These are phyloP conservation scores for Ctenopoma kingsleyae DNA, from an alignment of 2,797 vertebrate genomes.

Conservation along the genomic window DNA sequence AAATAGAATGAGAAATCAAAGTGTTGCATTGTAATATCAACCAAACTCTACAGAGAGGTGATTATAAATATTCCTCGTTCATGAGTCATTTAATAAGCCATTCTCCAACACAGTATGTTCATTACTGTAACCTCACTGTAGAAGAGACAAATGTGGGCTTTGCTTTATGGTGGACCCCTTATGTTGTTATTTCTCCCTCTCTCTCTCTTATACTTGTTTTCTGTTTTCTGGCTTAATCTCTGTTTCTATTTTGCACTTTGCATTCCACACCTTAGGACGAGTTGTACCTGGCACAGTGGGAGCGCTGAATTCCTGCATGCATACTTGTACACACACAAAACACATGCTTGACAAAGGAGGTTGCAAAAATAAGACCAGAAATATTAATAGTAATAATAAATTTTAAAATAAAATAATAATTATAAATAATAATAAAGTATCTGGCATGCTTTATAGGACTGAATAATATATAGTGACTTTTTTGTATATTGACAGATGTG, in stretches of 20 bases:
- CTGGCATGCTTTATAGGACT: not conserved
- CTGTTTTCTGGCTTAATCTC: not conserved
- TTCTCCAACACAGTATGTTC: not conserved
- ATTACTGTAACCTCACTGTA: not conserved
- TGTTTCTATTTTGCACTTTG: slow-evolving; percentile 9
- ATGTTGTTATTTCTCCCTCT: not conserved
- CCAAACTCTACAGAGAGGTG: slow-evolving; percentile 3
- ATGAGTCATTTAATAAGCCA: slow-evolving; percentile 36
- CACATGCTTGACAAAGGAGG: slow-evolving; percentile 23
- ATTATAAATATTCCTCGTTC: slow-evolving; percentile 2
- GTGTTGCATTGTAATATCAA: not conserved
- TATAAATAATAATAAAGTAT: slow-evolving; percentile 10
- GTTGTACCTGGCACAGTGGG: slow-evolving; percentile 54
- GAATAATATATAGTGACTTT: slow-evolving; percentile 6
- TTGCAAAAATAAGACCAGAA: not conserved
- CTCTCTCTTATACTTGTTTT: not conserved
- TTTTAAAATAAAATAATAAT: not conserved
- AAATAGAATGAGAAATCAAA: not conserved
- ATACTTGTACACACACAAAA: slow-evolving; percentile 13
- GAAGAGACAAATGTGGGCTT: not conserved
- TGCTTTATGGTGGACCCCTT: not conserved
- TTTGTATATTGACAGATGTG: not conserved
- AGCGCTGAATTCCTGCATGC: slow-evolving; percentile 44
- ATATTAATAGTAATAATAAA: too few relatives aligned
- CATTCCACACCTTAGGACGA: slow-evolving; percentile 59